Conservation (phyloP, 1,140 invertebrate species). For the Ceratina calcarata region DNA sequence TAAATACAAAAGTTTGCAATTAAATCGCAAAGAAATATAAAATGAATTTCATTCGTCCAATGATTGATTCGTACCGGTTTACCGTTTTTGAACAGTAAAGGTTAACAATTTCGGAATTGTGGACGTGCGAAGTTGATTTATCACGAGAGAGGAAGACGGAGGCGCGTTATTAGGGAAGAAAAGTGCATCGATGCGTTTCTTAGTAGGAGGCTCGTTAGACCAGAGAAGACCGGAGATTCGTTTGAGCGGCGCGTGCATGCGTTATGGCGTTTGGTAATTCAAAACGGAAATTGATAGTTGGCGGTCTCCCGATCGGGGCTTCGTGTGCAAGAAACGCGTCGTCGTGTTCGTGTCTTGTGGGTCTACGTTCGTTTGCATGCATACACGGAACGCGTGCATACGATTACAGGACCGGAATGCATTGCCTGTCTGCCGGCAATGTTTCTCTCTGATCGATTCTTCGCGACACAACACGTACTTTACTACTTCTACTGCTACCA, state of each 20-base stretch:
- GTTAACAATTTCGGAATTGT: background rate
- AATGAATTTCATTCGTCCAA: background rate
- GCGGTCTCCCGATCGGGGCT: constrained; percentile 51
- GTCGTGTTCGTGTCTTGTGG: background rate
- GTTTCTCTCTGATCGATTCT: constrained; percentile 39
- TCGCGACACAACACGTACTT: background rate
- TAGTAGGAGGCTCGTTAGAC: constrained; percentile 42
- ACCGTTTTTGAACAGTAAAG: background rate
- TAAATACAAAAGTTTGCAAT: background rate
- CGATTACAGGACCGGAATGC: constrained; percentile 30
- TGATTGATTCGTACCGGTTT: background rate
- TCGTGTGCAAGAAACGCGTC: constrained; percentile 43
- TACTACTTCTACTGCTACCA: background rate
- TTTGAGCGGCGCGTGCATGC: constrained; percentile 59
- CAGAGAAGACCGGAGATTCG: constrained; percentile 65
- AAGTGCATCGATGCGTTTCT: constrained; percentile 48
- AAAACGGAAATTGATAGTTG: constrained; percentile 75
- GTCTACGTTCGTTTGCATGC: background rate
- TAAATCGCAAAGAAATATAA: background rate
- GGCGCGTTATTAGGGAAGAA: constrained; percentile 27
- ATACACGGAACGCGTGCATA: background rate
- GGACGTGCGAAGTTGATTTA: background rate
- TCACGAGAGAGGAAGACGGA: constrained; percentile 12
- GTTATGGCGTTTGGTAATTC: constrained; percentile 68
- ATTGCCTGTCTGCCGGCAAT: constrained; percentile 5